These are phyloP conservation scores for Anoplius nigerrimus DNA, from an alignment of 2,888 invertebrate genomes.

Conservation along the genomic window DNA sequence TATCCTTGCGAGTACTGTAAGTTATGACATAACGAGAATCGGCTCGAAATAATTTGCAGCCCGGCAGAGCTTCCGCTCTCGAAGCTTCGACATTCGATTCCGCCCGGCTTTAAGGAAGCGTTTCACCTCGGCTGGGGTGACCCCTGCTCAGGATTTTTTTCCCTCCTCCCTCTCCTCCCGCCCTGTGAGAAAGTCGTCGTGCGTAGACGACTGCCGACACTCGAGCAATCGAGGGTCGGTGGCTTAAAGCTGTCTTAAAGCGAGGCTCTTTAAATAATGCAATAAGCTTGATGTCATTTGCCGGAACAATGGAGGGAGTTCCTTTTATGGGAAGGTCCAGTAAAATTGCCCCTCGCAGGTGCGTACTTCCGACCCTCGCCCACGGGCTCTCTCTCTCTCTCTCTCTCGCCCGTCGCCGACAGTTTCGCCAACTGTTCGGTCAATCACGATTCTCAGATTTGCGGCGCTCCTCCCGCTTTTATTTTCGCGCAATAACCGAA, in stretches of 20 bases:
- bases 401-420: background rate
- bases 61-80: background rate
- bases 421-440: constrained; percentile 28
- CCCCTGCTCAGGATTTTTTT: constrained; percentile 52
- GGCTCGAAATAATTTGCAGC: too few species aligned
- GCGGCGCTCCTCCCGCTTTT: constrained; percentile 25
- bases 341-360: constrained; percentile 59
- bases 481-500: too few species aligned
- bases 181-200: constrained; percentile 21
- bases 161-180: too few species aligned
- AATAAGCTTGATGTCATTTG: constrained; percentile 73
- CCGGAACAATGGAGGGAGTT: constrained; percentile 65
- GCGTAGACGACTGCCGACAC: constrained; percentile 34
- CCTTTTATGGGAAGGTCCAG: constrained; percentile 54
- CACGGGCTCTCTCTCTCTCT: constrained; percentile 34
- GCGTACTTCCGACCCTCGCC: constrained; percentile 44
- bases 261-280: constrained; percentile 73
- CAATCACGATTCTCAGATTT: constrained; percentile 46
- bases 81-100: too few species aligned
- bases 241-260: constrained; percentile 59
- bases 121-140: constrained; percentile 18
- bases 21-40: too few species aligned
- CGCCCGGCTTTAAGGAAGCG: constrained; percentile 1
- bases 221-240: constrained; percentile 45
- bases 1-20: too few species aligned